Evolutionary conservation across 2,888 invertebrate genomes (phyloP), one percentile per base, ranked within the genome.

Genomic region (Ennomos erosarius): DNA sequence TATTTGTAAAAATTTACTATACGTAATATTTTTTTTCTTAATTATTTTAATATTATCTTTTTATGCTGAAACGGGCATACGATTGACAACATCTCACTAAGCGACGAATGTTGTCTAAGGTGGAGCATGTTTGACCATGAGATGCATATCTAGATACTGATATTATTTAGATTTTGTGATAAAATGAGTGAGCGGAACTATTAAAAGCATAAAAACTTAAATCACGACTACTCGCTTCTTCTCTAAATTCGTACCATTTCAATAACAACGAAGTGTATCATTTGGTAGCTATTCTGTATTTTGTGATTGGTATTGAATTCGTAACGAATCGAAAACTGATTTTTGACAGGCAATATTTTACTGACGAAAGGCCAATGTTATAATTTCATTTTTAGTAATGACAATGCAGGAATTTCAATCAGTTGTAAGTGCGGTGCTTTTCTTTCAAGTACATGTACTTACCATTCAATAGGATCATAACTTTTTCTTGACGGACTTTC

Each of bases 311-410:
- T 88, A 86, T 85, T 73, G 75, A 78, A 84, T 80, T 82, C 78
- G 82, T 81, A 85, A 83, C 85, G 83, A 88, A 88, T 87, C 73
- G 76, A 72, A 82, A 84, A 85, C 81, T 84, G 79, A 81, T 81
- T 78, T 78, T 77, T 81, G 86, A 85, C 84, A 76, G 80, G 74
- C 74, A 68, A 78, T 81, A 84, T 86, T 82, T 84, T 79, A 70
- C 33, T 40, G 65, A 65, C 62, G 60, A 67, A 64, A 65, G 64
- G 64, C 58, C 47, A 64, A 61, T 68, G 66, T 64, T 62, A 65
- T 62, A 63, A 63, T 67, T 67, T 68, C 59, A 67, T 67, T 59
- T 61, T 56, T 51, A 48, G 49, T 66, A 66, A 68, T 68, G 59
- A 62, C 64, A 64, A 50, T 43, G 50, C 52, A 43, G 54, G 61